Conservation (phyloP, 2,113 vertebrate genomes). For the Pachypanchax playfairii region DNA sequence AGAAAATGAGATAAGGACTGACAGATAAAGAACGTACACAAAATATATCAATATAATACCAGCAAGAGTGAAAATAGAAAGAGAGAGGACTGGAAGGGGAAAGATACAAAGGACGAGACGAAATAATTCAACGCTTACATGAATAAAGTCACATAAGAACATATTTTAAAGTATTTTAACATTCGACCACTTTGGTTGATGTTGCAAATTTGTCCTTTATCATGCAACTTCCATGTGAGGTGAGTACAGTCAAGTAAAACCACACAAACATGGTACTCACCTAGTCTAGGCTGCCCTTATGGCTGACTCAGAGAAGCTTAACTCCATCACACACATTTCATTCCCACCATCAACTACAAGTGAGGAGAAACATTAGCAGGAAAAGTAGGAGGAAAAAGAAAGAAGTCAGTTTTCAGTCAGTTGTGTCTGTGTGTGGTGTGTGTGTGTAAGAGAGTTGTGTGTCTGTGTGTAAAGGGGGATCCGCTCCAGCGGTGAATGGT, state of each 20-base stretch:
- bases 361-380: conserved; percentile 53
- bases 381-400: conserved; percentile 44
- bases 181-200: conserved; percentile 1
- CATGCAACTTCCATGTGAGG: conserved; percentile 31
- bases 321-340: conserved; percentile 55
- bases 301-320: conserved; percentile 63
- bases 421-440: conserved; percentile 23
- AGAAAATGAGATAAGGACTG: conserved; percentile 36
- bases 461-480: conserved; percentile 55
- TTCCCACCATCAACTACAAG: conserved; percentile 48
- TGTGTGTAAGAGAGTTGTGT: conserved; percentile 24
- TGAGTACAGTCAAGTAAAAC: conserved; percentile 21
- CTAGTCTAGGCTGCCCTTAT: conserved; percentile 70
- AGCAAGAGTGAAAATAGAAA: conserved; percentile 4
- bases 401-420: conserved; percentile 42
- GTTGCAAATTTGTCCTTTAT: conserved; percentile 1
- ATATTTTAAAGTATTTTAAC: conserved; percentile 8
- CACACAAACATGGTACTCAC: conserved; percentile 68
- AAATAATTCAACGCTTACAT: neutral
- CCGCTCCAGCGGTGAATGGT: conserved; percentile 47
- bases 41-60: conserved; percentile 24
- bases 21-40: conserved; percentile 30
- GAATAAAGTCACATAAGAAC: neutral
- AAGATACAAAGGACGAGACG: neutral
- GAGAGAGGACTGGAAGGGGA: neutral